Evolutionary conservation across 2,113 vertebrate species (phyloP).

Genomic region (Morone saxatilis): DNA sequence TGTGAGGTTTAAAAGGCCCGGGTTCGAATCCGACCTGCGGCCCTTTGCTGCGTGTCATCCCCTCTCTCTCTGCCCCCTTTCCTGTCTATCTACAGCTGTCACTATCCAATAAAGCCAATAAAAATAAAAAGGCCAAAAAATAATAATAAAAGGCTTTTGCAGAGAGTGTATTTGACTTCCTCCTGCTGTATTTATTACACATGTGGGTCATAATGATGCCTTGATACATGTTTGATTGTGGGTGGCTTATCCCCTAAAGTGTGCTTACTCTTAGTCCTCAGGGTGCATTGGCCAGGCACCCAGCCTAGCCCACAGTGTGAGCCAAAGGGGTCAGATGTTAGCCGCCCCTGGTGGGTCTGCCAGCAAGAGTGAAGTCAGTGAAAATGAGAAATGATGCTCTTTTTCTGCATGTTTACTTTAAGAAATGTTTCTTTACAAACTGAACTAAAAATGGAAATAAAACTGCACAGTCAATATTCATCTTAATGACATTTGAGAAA

Average conservation of each 20-base stretch:
- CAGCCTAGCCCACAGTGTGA: slow-evolving; percentile 26
- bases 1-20: background rate
- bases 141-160: background rate
- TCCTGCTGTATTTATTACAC: slow-evolving; percentile 14
- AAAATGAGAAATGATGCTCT: background rate
- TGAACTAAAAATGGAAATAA: background rate
- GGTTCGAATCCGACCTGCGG: no score
- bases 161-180: background rate
- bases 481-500: background rate
- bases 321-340: slow-evolving; percentile 65
- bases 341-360: slow-evolving; percentile 29
- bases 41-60: no score
- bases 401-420: background rate
- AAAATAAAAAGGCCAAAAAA: no score
- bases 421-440: background rate
- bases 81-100: no score
- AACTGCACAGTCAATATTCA: background rate
- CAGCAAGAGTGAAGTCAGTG: slow-evolving; percentile 30
- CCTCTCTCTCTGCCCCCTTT: no score
- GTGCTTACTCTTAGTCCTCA: slow-evolving; percentile 56
- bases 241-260: slow-evolving; percentile 58
- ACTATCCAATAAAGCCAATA: no score
- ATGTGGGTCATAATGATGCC: slow-evolving; percentile 15
- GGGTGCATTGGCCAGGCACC: slow-evolving; percentile 56
- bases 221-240: slow-evolving; percentile 33